Conservation (phyloP, 2,797 vertebrate genomes). For the Enteromius viviparus region DNA sequence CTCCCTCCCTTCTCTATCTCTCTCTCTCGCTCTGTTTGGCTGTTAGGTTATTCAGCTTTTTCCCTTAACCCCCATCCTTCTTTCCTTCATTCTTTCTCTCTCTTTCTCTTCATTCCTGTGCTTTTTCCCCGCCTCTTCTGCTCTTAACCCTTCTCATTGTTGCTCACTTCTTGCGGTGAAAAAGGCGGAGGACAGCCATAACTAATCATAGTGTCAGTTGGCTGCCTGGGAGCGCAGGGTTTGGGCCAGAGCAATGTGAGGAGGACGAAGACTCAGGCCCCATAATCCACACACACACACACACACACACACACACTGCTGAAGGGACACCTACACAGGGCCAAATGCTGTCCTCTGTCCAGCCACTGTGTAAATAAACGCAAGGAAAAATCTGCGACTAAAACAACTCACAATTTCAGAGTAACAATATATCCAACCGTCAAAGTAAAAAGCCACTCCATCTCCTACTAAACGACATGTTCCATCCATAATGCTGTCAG, state of each 20-base stretch:
- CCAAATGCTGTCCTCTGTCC: conserved; percentile 47
- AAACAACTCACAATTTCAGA: neutral
- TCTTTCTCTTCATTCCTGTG: conserved; percentile 66
- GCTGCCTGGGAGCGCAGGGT: conserved; percentile 83
- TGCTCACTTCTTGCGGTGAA: conserved; percentile 66
- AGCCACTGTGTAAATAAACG: conserved; percentile 41
- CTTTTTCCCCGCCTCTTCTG: conserved; percentile 62
- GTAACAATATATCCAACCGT: conserved; percentile 7
- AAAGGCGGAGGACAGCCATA: conserved; percentile 82
- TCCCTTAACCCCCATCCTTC: conserved; percentile 60
- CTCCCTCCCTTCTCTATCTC: conserved; percentile 52
- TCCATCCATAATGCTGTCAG: neutral
- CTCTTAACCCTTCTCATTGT: conserved; percentile 66
- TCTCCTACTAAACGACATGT: neutral
- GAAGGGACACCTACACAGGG: conserved; percentile 46
- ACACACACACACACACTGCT: conserved; percentile 22
- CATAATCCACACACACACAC: conserved; percentile 61
- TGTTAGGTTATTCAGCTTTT: conserved; percentile 65
- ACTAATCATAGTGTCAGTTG: conserved; percentile 86
- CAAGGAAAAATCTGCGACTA: conserved; percentile 8
- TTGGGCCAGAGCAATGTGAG: conserved; percentile 73
- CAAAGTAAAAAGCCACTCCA: neutral
- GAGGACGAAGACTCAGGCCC: conserved; percentile 64
- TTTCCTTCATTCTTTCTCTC: conserved; percentile 68
- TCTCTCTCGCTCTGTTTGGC: conserved; percentile 49